These are phyloP conservation scores for Mus caroli DNA, from an alignment of 2,797 vertebrate species.

Conservation along the genomic window DNA sequence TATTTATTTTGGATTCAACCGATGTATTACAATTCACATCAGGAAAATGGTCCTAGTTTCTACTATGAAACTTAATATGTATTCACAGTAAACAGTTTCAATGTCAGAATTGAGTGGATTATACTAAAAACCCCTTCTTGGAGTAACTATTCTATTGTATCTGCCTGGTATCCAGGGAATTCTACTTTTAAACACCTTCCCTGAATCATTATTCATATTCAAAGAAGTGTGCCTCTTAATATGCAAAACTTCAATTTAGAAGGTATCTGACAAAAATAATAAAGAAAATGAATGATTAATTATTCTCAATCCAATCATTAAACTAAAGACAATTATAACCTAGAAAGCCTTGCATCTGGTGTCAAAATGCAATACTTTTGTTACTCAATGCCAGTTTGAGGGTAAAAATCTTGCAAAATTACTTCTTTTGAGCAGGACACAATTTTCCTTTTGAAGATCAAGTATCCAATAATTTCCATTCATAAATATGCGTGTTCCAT, in stretches of 20 bases:
- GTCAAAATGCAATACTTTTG: background rate
- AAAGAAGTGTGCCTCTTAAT: slow-evolving; percentile 50
- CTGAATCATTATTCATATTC: slow-evolving; percentile 71
- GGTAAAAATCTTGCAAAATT: background rate
- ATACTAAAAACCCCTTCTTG: slow-evolving; percentile 79
- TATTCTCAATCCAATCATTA: slow-evolving; percentile 47
- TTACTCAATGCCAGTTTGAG: background rate
- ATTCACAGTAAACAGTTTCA: slow-evolving; percentile 84
- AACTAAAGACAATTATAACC: background rate
- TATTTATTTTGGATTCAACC: slow-evolving; percentile 87
- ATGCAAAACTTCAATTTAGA: slow-evolving; percentile 33
- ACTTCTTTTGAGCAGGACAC: background rate
- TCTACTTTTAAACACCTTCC: slow-evolving; percentile 79
- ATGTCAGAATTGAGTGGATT: slow-evolving; percentile 84
- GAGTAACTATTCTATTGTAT: slow-evolving; percentile 78
- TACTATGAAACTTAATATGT: slow-evolving; percentile 86
- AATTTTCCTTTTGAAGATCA: slow-evolving; percentile 8
- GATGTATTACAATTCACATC: slow-evolving; percentile 85
- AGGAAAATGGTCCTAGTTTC: slow-evolving; percentile 79
- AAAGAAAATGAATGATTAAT: slow-evolving; percentile 14
- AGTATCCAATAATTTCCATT: background rate
- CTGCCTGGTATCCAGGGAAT: slow-evolving; percentile 53
- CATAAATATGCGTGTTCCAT: background rate
- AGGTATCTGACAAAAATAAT: background rate
- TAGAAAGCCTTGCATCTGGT: background rate